Percentiles rank a stretch among this genome's conserved stretches.
phyloP scores from a whole-genome alignment of 2,888 invertebrate genomes.

The Eudemis profundana region DNA sequence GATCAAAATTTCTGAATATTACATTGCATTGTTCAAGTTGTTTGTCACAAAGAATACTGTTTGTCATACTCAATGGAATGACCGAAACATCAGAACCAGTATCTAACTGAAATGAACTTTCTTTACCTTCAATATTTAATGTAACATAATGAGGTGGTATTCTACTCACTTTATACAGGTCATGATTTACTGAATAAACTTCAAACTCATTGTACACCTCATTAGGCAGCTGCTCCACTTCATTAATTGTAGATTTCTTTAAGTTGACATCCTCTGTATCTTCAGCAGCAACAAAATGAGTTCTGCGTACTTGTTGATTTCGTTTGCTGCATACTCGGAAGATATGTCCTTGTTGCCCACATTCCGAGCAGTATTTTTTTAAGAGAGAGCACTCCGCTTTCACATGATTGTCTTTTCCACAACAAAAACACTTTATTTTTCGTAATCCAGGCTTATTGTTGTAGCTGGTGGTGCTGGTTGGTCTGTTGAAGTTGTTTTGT shows the following conservation, averaged over 20 bases:
- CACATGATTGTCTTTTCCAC: conserved; percentile 8
- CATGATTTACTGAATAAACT: too few relatives aligned
- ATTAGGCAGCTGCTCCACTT: too few relatives aligned
- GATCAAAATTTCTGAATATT: conserved; percentile 17
- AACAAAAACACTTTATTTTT: conserved; percentile 7
- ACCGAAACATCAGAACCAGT: conserved; percentile 10
- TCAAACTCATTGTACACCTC: too few relatives aligned
- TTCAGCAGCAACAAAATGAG: too few relatives aligned
- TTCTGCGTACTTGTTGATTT: too few relatives aligned
- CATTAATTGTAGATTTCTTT: too few relatives aligned
- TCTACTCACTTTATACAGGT: not conserved
- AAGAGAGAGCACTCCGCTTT: not conserved
- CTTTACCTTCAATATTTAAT: not conserved
- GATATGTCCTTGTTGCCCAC: conserved; percentile 12
- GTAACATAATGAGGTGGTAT: conserved; percentile 3
- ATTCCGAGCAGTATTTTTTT: conserved; percentile 7
- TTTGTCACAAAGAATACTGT: not conserved
- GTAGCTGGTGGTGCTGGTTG: too few relatives aligned
- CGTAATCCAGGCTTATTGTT: too few relatives aligned
- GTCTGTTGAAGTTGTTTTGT: too few relatives aligned
- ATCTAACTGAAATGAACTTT: not conserved
- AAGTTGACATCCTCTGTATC: too few relatives aligned
- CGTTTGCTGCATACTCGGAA: not conserved
- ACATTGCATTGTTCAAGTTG: not conserved
- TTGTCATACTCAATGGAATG: not conserved